phyloP scores from a whole-genome alignment of 2,797 vertebrate species.

The Triplophysa yarkandensis region DNA sequence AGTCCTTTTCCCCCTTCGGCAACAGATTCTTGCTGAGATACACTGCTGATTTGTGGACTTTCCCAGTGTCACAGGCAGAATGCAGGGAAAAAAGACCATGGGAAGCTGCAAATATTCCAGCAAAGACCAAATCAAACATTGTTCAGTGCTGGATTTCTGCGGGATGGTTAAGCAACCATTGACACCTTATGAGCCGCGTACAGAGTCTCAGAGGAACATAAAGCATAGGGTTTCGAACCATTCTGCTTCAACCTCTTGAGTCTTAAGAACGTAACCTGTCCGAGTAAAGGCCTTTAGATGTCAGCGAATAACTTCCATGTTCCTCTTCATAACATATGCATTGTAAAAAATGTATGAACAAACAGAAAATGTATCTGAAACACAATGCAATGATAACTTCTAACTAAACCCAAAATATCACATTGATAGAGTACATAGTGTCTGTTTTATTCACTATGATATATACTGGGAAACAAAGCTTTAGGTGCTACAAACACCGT shows the following conservation, averaged over 20 bases:
- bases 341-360: too few species aligned
- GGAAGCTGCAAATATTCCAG: conserved; percentile 19
- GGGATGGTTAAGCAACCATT: conserved; percentile 7
- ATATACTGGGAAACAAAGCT: conserved; percentile 14
- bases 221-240: conserved; percentile 22
- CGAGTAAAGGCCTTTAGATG: conserved; percentile 42
- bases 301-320: conserved; percentile 50
- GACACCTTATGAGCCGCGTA: neutral
- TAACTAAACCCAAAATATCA: too few species aligned
- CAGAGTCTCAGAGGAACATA: conserved; percentile 10
- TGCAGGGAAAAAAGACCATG: conserved; percentile 12
- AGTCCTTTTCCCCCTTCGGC: conserved; percentile 25
- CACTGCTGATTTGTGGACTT: conserved; percentile 32
- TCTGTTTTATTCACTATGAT: too few species aligned
- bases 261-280: conserved; percentile 37
- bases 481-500: conserved; percentile 21
- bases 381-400: too few species aligned
- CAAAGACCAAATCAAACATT: conserved; percentile 15
- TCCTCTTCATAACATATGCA: conserved; percentile 10
- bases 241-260: conserved; percentile 16
- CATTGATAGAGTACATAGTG: too few species aligned
- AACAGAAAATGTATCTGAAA: too few species aligned
- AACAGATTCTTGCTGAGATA: conserved; percentile 30
- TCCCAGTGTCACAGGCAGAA: conserved; percentile 9
- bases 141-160: conserved; percentile 13